Evolutionary conservation across 37 sponge, comb jelly and placozoan species (phyloP), one percentile per base, ranked within the genome.

Genomic region (Haliclona indistincta): DNA sequence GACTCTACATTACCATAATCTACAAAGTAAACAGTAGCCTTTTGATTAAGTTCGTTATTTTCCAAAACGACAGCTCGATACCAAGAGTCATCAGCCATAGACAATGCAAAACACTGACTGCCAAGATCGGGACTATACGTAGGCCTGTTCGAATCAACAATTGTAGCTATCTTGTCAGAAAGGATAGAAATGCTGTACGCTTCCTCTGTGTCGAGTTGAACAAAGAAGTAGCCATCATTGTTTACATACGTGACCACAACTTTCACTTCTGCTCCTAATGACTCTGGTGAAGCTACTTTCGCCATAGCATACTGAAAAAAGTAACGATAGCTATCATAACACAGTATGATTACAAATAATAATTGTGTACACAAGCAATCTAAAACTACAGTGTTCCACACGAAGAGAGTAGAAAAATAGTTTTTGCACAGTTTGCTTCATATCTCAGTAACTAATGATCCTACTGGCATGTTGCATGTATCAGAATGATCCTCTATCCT

Each of bases 1-100:
- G 26, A 8, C 47, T 92, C 93, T 3, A 60, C 40, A 61, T 92
- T 87, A 26, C 93, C 93, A 62, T 92, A 92, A 60, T 92, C 93
- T 0, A 87, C 74, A 41, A 77, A 92, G 37, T 45, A 87, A 26
- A 92, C 81, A 19, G 42, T 70, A 7, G 61, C 40, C 3, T 52
- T 25, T 2, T 54, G 25, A 0, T 56, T 71, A 25, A 43, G 35
- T 8, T 45, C 32, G 3, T 68, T 32, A 0, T 45, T 56, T 6
- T 13, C 39, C 30, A 45, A 6, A 23, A 78, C 38, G 15, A 81
- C 26, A 23, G 80, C 85, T 8, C 89, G 78, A 52, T 74, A 88
- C 89, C 84, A 78, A 0, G 30, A 29, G 0, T 64, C 35, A 54
- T 81, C 68, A 35, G 43, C 64, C 6, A 4, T 3, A 35, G 82